Evolutionary conservation across 2,113 vertebrate species (phyloP).

Genomic region (Pantherophis guttatus): DNA sequence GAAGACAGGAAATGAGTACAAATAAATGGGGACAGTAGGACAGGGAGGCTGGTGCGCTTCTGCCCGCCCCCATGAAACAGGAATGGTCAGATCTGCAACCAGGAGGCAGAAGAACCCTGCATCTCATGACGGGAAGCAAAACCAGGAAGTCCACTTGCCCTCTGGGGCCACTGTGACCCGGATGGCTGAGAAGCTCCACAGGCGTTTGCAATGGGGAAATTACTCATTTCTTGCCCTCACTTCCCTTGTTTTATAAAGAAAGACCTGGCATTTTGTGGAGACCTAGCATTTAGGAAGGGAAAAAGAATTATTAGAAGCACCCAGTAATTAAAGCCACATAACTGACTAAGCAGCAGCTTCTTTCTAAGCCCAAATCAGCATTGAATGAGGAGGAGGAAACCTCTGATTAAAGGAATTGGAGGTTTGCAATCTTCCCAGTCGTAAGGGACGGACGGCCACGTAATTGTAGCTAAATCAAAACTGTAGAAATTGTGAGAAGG

Average conservation of each 20-base stretch:
- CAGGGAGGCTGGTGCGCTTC: too few relatives aligned
- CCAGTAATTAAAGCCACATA: neutral
- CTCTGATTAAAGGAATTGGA: neutral
- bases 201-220: neutral
- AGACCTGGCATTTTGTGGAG: neutral
- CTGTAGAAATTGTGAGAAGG: too few relatives aligned
- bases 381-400: neutral
- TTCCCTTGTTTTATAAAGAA: neutral
- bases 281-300: neutral
- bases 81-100: neutral
- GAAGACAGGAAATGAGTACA: too few relatives aligned
- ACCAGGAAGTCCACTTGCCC: too few relatives aligned
- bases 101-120: neutral
- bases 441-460: too few relatives aligned
- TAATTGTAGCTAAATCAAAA: neutral
- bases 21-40: too few relatives aligned
- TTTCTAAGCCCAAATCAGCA: neutral
- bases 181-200: too few relatives aligned
- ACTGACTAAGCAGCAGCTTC: neutral
- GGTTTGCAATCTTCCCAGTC: neutral
- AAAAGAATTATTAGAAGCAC: neutral
- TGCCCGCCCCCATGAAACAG: too few relatives aligned
- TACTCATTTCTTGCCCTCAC: too few relatives aligned
- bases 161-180: too few relatives aligned
- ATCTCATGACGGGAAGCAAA: neutral